phyloP scores from a whole-genome alignment of 1,140 invertebrate genomes.

The Calosoma granatense region DNA sequence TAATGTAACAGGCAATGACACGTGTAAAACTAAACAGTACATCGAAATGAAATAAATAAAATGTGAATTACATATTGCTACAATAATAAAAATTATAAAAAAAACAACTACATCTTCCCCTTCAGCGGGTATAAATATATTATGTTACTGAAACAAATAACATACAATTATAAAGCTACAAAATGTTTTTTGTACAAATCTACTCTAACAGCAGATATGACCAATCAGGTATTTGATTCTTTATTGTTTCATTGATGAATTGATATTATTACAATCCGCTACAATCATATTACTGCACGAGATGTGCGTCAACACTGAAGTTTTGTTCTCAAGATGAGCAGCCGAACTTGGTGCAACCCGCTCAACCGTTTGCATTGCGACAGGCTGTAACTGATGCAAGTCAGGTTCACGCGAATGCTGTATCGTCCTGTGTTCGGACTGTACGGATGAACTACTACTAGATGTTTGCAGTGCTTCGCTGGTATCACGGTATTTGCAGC shows the following conservation, averaged over 20 bases:
- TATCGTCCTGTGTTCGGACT: not conserved
- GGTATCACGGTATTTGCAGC: slow-evolving; percentile 36
- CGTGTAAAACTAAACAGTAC: no score
- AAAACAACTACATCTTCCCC: no score
- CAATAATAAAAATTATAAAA: no score
- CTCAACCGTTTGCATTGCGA: slow-evolving; percentile 13
- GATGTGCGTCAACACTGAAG: slow-evolving; percentile 13
- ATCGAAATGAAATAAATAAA: no score
- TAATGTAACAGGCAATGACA: no score
- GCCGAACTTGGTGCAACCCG: slow-evolving; percentile 11
- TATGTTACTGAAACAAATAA: no score
- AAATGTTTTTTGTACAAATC: no score
- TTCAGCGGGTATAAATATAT: no score
- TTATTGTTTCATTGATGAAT: not conserved
- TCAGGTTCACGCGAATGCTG: slow-evolving; percentile 1
- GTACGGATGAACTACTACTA: slow-evolving; percentile 5
- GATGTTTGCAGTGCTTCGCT: slow-evolving; percentile 21
- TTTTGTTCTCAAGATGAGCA: slow-evolving; percentile 13
- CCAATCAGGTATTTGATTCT: no score
- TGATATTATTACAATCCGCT: not conserved
- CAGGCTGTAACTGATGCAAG: slow-evolving; percentile 14
- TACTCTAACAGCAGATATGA: no score
- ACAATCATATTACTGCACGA: slow-evolving; percentile 11
- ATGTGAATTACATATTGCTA: no score
- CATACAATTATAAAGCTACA: no score